These are phyloP conservation scores for Meghimatium bilineatum DNA, from an alignment of 2,888 invertebrate species.

Conservation along the genomic window DNA sequence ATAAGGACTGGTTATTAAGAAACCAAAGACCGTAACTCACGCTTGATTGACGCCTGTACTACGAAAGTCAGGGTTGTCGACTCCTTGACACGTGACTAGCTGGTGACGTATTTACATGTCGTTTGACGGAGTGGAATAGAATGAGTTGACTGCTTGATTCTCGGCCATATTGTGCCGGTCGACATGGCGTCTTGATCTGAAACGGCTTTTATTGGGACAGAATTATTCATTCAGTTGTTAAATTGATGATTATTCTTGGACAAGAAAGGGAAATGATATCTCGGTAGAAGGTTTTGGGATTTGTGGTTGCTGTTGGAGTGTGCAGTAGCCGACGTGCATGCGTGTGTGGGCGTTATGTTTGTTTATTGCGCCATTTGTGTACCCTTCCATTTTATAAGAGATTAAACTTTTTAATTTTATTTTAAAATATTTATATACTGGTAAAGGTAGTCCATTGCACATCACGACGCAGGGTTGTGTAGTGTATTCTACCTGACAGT, in stretches of 20 bases:
- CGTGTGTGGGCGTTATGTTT: not conserved
- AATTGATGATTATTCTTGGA: not conserved
- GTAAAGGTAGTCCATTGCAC: too few species aligned
- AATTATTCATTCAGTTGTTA: slow-evolving; percentile 32
- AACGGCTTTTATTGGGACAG: slow-evolving; percentile 28
- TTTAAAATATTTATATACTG: too few species aligned
- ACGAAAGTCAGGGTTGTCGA: slow-evolving; percentile 24
- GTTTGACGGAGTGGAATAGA: slow-evolving; percentile 31
- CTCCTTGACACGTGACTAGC: slow-evolving; percentile 40
- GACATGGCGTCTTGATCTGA: not conserved
- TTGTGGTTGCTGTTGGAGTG: slow-evolving; percentile 8
- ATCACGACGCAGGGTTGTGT: too few species aligned
- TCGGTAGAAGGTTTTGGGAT: not conserved
- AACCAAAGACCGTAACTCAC: not conserved
- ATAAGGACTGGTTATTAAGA: slow-evolving; percentile 21
- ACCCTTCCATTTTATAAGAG: too few species aligned
- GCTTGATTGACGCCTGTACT: slow-evolving; percentile 32
- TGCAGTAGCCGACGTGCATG: not conserved
- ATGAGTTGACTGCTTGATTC: slow-evolving; percentile 30
- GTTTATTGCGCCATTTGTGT: too few species aligned
- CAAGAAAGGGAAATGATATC: not conserved
- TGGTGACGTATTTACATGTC: slow-evolving; percentile 40
- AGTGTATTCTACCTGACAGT: too few species aligned
- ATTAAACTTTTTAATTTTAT: too few species aligned
- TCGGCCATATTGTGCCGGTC: slow-evolving; percentile 30